Conservation (phyloP, 1,140 invertebrate genomes). For the Atta colombica region DNA sequence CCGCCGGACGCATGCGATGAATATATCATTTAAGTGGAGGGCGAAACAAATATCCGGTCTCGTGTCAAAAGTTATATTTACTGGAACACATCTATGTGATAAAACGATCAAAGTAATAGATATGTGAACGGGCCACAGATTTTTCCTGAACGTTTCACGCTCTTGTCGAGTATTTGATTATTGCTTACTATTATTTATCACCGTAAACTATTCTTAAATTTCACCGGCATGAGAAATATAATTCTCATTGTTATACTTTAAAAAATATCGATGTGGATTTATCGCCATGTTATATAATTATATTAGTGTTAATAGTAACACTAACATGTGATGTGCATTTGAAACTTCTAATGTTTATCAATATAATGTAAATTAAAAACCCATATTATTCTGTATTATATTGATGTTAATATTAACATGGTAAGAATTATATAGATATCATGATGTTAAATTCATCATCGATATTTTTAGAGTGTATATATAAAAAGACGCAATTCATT, state of each 20-base stretch:
- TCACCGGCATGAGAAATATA: not conserved
- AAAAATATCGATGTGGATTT: too few species aligned
- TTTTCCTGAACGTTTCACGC: constrained; percentile 7
- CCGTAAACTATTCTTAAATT: not conserved
- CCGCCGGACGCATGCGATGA: constrained; percentile 76
- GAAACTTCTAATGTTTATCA: too few species aligned
- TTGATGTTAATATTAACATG: too few species aligned
- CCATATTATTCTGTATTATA: too few species aligned
- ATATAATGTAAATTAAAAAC: too few species aligned
- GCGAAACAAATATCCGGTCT: constrained; percentile 77
- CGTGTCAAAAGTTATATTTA: constrained; percentile 75
- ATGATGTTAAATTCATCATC: too few species aligned
- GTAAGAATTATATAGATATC: too few species aligned
- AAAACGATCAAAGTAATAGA: constrained; percentile 51
- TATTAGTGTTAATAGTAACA: too few species aligned
- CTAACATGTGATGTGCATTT: too few species aligned
- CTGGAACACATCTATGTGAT: constrained; percentile 19
- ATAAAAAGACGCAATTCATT: not conserved
- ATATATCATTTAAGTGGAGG: constrained; percentile 74
- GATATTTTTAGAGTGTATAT: too few species aligned
- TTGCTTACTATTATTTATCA: constrained; percentile 18
- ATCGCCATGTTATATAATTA: too few species aligned
- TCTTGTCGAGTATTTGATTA: constrained; percentile 13
- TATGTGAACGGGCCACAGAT: constrained; percentile 34
- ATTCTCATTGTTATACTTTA: not conserved